These are phyloP conservation scores for Phrixothrix hirtus DNA, from an alignment of 2,888 invertebrate species.

Conservation along the genomic window DNA sequence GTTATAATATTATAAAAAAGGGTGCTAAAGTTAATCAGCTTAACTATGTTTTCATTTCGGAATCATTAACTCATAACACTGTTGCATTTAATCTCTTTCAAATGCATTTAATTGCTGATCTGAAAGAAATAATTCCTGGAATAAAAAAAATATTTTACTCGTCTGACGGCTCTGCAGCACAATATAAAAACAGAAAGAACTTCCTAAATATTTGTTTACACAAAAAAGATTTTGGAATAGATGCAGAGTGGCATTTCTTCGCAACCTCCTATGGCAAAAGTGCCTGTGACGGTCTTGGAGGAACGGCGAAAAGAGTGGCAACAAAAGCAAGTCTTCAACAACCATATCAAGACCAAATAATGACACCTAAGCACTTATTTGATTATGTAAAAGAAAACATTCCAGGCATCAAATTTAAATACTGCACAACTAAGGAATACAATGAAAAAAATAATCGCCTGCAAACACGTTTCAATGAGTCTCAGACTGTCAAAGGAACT, in stretches of 20 bases:
- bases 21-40: background rate
- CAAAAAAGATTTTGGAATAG: too few species aligned
- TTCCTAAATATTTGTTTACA: too few species aligned
- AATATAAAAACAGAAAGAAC: too few species aligned
- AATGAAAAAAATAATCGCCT: background rate
- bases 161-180: background rate
- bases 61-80: too few species aligned
- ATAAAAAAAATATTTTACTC: background rate
- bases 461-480: background rate
- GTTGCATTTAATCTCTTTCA: too few species aligned
- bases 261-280: background rate
- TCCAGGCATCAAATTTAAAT: too few species aligned
- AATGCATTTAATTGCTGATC: too few species aligned
- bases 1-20: background rate
- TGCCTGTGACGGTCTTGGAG: too few species aligned
- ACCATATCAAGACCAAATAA: background rate
- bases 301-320: background rate
- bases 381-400: background rate
- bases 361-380: background rate
- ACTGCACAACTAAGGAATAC: background rate
- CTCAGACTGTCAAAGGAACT: background rate
- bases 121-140: constrained; percentile 1
- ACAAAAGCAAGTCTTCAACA: too few species aligned
- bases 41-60: background rate
- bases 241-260: constrained; percentile 1